Evolutionary conservation across 2,113 vertebrate genomes (phyloP), one percentile per base, ranked within the genome.

Genomic region (Nymphicus hollandicus): DNA sequence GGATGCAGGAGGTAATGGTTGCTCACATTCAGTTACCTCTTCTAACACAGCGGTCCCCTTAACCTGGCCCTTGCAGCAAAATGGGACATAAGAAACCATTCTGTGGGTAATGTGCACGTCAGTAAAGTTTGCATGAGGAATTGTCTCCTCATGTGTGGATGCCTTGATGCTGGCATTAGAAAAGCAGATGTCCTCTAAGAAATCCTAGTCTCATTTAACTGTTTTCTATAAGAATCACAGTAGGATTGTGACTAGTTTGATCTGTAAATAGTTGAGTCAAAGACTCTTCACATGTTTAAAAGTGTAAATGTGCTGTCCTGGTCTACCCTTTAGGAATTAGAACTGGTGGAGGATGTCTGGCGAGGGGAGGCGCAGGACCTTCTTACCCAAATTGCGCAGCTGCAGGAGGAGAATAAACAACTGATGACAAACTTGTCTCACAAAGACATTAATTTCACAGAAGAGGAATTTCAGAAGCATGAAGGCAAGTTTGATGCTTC

Each of bases 301-400:
- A 63, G 68, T 55, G 79, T 70, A 16, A 92, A 95, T 69, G 33
- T 82, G 46, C 63, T 95, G 76, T 96, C 86, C 86, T 2, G 71
- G 35, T 96, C 84, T 84, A 6, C 27, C 89, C 76, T 80, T 68
- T 71, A 99, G 99, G 99, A 99, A 91, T 97, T 99, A 95, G 99
- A 99, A 95, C 97, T 98, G 95, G 98, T 99, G 96, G 99, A 99
- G 85, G 99, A 99, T 28, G 98, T 98, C 63, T 99, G 99, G 99
- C 97, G 98, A 80, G 98, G 98, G n/a, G 99, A 99, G 91, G 98
- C 99, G 0, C 99, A 99, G 96, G 99, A 99, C 73, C 98, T 99
- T 44, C 98, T 99, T 23, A 98, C 98, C 47, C 99, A 99, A 96
- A 99, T 99, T 49, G 97, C 98, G 28, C 98, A 98, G 97, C 98